Base-by-base conservation (phyloP, 2,888 invertebrate genomes). In the Esperia sulphurella region DNA sequence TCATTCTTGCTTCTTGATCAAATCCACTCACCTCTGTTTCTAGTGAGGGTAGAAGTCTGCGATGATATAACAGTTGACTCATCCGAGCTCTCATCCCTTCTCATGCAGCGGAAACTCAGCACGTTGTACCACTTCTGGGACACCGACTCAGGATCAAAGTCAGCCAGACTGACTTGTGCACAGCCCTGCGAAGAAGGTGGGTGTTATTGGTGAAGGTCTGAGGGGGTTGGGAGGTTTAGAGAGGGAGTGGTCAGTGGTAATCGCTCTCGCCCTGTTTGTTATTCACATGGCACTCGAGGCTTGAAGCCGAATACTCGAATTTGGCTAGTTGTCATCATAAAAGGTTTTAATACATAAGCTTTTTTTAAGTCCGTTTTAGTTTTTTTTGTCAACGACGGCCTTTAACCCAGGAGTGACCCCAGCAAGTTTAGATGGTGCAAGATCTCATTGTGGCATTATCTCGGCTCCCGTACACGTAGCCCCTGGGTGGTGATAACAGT, bases 11-110 rank as follows among this genome's bases (percentile, higher is more conserved):
- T 21, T 2, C 5, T 21, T 21, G 21, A 21, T 21, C 21, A 5
- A 21, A 21, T 21, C 21, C 21, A 21, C 74, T 87, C 68, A 81
- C 91, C 93, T 91, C 95, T 95, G 83, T 97, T 98, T 67, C 98
- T 92, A 13, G 98, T 98, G 28, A 98, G 90, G 0, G 98, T 98
- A 1, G 98, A 98, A 0, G 98, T 97, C 80, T 98, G 98, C 9
- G 98, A 98, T 2, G 98, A 97, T 61, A 98, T 98, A 57, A 98
- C 96, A 0, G 98, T 98, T 14, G 97, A 97, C 77, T 98, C 98
- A 76, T 98, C 98, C 21, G 97, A 97, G 62, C 97, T 98, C 79
- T 98, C 98, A 73, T 98, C 98, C 75, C 94, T 86, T 38, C 85
- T 71, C 79, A 86, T 82, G 59, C 82, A 82, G 28, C 83, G 72